Evolutionary conservation across 2,888 invertebrate genomes (phyloP), one percentile per base, ranked within the genome.

Genomic region (Drosophila austrosaltans): DNA sequence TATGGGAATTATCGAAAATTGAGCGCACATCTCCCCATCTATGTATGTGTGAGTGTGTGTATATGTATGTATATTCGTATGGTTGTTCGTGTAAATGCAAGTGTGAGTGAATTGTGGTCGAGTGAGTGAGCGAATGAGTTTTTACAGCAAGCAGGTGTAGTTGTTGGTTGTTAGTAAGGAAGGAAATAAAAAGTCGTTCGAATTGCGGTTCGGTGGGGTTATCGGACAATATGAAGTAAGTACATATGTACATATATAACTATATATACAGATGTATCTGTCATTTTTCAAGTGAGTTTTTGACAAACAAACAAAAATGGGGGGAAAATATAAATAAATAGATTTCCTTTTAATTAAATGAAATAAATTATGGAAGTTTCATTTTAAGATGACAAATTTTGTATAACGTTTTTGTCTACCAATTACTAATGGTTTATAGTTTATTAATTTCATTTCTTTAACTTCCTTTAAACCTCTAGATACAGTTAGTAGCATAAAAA

Each of bases 1-100:
- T 81, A 82, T 79, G 83, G 75, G 84, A 90, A 86, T 86, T 89
- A 89, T 89, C 84, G 82, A 87, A 87, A 90, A 86, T 78, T 78
- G 88, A 89, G 88, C 78, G 75, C 4, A 40, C 69, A 64, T 25
- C 59, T 44, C 59, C 30, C 39, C 25, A 40, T 57, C 69, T 57
- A 28, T 12, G 7, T 53, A 25, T 56, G 44, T 63, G 10, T 53
- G 39, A 6, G 2, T 61, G 70, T 44, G 61, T 68, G 72, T 53
- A 68, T 64, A 67, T 39, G 68, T 66, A 60, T 64, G 73, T 66
- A 32, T 7, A 7, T 32, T 32, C 6, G 32, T 32, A 32, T 6
- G 32, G 57, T 63, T 20, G 48, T 53, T 30, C 28, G n/a, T 53
- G 25, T 54, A 16, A 40, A 28, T 59, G 58, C 42, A 6, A 25